Conservation (phyloP, 92 coral and sea anemone genomes). For the Zoanthus sociatus region DNA sequence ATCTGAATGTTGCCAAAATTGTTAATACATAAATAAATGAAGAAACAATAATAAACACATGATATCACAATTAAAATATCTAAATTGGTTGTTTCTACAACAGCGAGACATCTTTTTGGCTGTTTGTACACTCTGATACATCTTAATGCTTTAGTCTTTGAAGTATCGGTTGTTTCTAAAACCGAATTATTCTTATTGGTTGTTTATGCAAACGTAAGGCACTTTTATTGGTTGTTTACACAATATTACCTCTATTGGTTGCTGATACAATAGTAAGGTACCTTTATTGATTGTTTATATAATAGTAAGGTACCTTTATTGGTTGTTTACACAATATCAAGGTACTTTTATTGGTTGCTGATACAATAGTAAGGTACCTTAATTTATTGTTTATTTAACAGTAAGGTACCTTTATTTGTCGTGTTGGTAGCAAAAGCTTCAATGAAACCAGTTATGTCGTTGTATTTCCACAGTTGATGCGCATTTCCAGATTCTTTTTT, state of each 20-base stretch:
- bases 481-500: conserved; percentile 86
- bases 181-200: neutral
- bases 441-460: conserved; percentile 79
- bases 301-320: no score
- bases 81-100: neutral
- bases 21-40: no score
- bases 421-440: conserved; percentile 85
- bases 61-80: no score
- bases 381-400: no score
- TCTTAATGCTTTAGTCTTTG: neutral
- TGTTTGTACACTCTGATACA: neutral
- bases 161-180: neutral
- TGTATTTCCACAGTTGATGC: conserved; percentile 88
- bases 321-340: no score
- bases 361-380: no score
- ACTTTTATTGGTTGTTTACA: no score
- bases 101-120: no score
- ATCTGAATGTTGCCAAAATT: no score
- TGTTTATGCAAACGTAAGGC: neutral
- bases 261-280: neutral
- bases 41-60: no score
- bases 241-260: no score
- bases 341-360: no score
- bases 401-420: conserved; percentile 73
- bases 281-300: neutral